These are phyloP conservation scores for Tricholaema leucomelas DNA, from an alignment of 2,113 vertebrate genomes.

Conservation along the genomic window DNA sequence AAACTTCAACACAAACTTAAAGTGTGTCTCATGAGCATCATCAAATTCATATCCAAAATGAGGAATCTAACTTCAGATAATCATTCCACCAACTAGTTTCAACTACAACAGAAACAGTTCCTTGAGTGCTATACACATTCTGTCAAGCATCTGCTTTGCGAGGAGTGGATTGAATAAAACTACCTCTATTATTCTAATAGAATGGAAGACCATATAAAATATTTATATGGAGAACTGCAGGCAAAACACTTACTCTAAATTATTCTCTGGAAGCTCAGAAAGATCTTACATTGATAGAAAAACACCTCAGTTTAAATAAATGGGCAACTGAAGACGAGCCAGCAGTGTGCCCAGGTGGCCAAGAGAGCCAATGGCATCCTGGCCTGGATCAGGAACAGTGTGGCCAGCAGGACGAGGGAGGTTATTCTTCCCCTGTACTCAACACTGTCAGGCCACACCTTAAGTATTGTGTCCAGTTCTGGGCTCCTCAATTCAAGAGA, in stretches of 20 bases:
- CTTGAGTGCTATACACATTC: constrained; percentile 30
- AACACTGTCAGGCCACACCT: no score
- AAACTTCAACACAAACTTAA: neutral
- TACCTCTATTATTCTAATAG: constrained; percentile 53
- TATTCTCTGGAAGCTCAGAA: constrained; percentile 27
- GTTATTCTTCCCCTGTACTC: no score
- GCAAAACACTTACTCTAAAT: constrained; percentile 49
- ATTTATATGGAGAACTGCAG: constrained; percentile 52
- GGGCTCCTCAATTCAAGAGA: no score
- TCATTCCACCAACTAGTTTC: neutral
- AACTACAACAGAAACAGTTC: neutral
- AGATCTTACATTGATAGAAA: constrained; percentile 51
- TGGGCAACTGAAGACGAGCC: constrained; percentile 55
- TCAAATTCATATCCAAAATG: neutral
- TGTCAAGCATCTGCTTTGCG: constrained; percentile 41
- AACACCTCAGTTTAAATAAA: constrained; percentile 55
- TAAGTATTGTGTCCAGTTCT: no score
- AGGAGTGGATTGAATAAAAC: constrained; percentile 57
- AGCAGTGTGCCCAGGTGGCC: no score
- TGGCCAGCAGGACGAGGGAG: no score
- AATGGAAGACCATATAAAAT: constrained; percentile 50
- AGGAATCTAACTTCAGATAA: constrained; percentile 3
- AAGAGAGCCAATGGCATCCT: no score
- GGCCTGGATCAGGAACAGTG: no score
- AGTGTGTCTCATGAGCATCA: neutral